phyloP scores from a whole-genome alignment of 2,888 invertebrate genomes.

The Tenthredo livida region DNA sequence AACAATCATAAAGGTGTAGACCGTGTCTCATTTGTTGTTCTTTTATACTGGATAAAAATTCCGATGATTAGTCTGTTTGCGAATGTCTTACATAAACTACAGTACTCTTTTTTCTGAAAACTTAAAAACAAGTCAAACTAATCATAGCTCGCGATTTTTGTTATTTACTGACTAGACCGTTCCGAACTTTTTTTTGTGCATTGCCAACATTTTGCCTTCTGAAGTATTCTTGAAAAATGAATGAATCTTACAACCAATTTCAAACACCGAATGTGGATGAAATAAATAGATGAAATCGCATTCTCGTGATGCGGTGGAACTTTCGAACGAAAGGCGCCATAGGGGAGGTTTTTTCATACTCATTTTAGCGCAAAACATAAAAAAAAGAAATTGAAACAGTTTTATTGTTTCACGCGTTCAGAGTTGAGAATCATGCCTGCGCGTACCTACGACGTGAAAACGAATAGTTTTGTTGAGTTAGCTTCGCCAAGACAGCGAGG shows the following conservation, averaged over 20 bases:
- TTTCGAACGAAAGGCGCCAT: background rate
- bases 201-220: background rate
- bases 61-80: too few relatives aligned
- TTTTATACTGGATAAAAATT: too few relatives aligned
- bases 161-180: too few relatives aligned
- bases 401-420: background rate
- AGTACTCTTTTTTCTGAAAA: too few relatives aligned
- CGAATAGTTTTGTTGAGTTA: slow-evolving; percentile 36
- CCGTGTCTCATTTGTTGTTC: too few relatives aligned
- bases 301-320: background rate
- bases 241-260: background rate
- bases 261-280: background rate
- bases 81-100: too few relatives aligned
- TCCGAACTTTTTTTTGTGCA: too few relatives aligned
- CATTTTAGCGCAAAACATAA: background rate
- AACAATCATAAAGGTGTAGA: too few relatives aligned
- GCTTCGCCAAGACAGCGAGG: slow-evolving; percentile 52
- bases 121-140: too few relatives aligned
- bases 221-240: background rate
- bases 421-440: slow-evolving; percentile 1
- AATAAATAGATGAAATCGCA: background rate
- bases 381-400: background rate
- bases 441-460: background rate
- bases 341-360: background rate
- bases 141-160: too few relatives aligned